Conservation (phyloP, 2,797 vertebrate species). For the Cynodonichthys magdalenae region DNA sequence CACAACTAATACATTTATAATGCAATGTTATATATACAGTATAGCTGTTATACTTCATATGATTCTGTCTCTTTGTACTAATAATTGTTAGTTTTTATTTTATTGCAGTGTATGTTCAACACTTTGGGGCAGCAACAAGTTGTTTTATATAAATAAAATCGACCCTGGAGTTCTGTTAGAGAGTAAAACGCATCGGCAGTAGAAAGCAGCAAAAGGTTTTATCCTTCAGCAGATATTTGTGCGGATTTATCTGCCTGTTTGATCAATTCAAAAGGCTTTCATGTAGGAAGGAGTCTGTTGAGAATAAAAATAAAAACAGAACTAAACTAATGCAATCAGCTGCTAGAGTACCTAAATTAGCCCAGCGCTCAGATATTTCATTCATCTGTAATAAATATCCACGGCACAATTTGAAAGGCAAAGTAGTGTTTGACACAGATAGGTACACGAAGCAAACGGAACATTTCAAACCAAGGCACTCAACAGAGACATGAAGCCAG, state of each 20-base stretch:
- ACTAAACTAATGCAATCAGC: constrained; percentile 12
- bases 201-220: constrained; percentile 5
- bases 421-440: constrained; percentile 14
- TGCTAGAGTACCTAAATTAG: constrained; percentile 21
- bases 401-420: constrained; percentile 31
- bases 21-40: not conserved
- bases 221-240: constrained; percentile 25
- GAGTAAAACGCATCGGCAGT: constrained; percentile 5
- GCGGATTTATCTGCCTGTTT: constrained; percentile 6
- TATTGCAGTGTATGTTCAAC: too few species aligned
- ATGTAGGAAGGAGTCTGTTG: constrained; percentile 17
- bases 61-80: too few species aligned
- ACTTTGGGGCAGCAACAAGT: too few species aligned
- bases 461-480: constrained; percentile 53
- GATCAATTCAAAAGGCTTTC: constrained; percentile 13
- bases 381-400: constrained; percentile 38
- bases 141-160: too few species aligned
- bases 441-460: not conserved
- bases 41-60: too few species aligned
- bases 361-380: constrained; percentile 24
- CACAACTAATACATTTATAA: not conserved
- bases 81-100: too few species aligned
- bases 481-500: constrained; percentile 23
- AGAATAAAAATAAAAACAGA: constrained; percentile 7
- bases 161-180: not conserved